Conservation (phyloP, 2,797 vertebrate genomes). For the Leptoclinus maculatus region DNA sequence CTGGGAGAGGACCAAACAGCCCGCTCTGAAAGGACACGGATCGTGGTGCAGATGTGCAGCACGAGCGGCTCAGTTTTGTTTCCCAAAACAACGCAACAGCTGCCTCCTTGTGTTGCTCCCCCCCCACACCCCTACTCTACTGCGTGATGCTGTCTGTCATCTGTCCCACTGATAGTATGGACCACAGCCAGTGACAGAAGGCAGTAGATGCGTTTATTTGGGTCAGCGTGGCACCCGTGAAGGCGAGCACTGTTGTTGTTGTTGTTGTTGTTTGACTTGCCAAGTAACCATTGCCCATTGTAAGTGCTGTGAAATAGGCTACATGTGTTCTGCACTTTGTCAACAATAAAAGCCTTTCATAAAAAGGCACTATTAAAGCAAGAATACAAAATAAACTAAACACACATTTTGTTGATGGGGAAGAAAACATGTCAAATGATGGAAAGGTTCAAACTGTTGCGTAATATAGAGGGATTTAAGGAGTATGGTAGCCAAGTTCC, state of each 20-base stretch:
- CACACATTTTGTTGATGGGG: not conserved
- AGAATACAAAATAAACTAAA: not conserved
- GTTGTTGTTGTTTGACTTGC: constrained; percentile 3
- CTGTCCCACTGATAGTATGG: constrained; percentile 13
- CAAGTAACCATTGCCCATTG: constrained; percentile 33
- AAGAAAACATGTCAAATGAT: not conserved
- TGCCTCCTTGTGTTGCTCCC: not conserved
- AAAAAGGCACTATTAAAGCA: not conserved
- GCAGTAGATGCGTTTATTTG: constrained; percentile 38
- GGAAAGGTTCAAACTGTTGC: not conserved
- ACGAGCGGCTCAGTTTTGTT: constrained; percentile 7
- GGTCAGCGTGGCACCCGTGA: constrained; percentile 40
- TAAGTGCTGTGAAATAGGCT: not conserved
- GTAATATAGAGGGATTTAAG: not conserved
- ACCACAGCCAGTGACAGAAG: constrained; percentile 18
- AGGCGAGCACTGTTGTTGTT: constrained; percentile 33
- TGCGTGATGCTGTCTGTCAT: constrained; percentile 5
- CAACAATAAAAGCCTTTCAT: not conserved
- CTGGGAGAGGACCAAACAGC: constrained; percentile 22
- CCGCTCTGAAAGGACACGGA: not conserved
- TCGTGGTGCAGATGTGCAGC: constrained; percentile 59
- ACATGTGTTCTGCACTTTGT: not conserved
- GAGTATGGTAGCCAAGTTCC: constrained; percentile 5
- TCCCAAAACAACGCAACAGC: constrained; percentile 3
- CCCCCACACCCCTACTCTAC: not conserved